Base-by-base conservation (phyloP, 1,140 invertebrate species). In the Apis dorsata region DNA sequence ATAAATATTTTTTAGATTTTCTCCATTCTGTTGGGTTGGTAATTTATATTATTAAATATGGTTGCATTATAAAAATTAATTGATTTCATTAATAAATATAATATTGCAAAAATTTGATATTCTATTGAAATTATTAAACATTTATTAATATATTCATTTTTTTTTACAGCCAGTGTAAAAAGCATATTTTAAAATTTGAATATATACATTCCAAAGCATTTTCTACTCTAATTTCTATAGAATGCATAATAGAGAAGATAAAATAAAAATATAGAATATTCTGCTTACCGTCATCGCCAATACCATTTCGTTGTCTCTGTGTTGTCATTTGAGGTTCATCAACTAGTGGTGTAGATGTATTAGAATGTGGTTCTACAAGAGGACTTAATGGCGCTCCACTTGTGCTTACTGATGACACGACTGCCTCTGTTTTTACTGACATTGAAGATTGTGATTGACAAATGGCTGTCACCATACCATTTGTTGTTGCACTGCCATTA, bases 291-390 rank as follows among this genome's bases (percentile, higher is more conserved):
- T 94, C 93, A 74, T 94, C 93, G 44, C 90, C 90, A 57, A 90
- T 90, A 21, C 90, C 91, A 76, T 91, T 93, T 72, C 93, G 91
- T 79, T 93, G 93, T 72, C 93, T 90, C 49, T 93, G 93, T 72
- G 89, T 92, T 24, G 90, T 91, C 85, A 93, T 90, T 55, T 92
- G 94, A 19, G 94, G 93, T 85, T 96, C 95, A 84, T 96, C 96
- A 49, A 95, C 95, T 73, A 96, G 90, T 49, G 95, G 95, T 51
- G 95, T 96, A 79, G 95, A 96, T 1, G 95, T 95, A 90, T 95
- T 95, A 34, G 95, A 95, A 92, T 95, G 95, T 9, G 95, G 94
- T 86, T 96, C 95, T 49, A 92, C 90, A 12, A 92, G 88, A 34
- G 93, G 93, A 87, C 93, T 94, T 10, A 93, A 72, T 15, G 93